phyloP scores from a whole-genome alignment of 2,797 vertebrate species.

The Brachyalestes nurse region DNA sequence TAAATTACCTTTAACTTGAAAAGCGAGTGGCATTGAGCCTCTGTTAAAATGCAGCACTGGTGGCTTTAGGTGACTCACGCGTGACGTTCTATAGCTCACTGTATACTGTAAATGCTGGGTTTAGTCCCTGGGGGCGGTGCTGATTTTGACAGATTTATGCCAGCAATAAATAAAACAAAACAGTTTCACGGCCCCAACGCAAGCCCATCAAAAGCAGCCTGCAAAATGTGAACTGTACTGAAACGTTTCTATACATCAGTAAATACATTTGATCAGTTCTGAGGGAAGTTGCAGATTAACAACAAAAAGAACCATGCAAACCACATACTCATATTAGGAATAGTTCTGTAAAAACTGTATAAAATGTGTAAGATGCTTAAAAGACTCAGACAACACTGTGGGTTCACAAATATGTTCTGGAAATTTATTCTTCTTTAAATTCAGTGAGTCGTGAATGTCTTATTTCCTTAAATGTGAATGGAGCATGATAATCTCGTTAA shows the following conservation, averaged over 20 bases:
- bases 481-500: not conserved
- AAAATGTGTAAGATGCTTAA: not conserved
- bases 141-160: constrained; percentile 36
- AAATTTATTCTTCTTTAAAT: constrained; percentile 53
- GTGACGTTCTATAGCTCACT: constrained; percentile 22
- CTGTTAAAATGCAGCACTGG: constrained; percentile 37
- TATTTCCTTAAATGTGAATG: not conserved
- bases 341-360: not conserved
- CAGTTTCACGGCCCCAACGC: constrained; percentile 9
- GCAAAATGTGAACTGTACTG: not conserved
- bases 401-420: not conserved
- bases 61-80: constrained; percentile 37
- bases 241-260: not conserved
- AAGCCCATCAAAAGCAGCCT: constrained; percentile 39
- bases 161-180: constrained; percentile 35
- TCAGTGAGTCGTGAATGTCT: not conserved
- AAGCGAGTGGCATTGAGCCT: constrained; percentile 35
- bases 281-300: not conserved
- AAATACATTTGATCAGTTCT: not conserved
- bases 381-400: not conserved
- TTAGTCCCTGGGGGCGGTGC: not conserved
- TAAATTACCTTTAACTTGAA: constrained; percentile 20
- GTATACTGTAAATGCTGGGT: constrained; percentile 12
- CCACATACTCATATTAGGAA: not conserved
- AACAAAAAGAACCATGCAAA: not conserved